Evolutionary conservation across 2,797 vertebrate genomes (phyloP), one percentile per base, ranked within the genome.

Genomic region (Gymnocypris eckloni): DNA sequence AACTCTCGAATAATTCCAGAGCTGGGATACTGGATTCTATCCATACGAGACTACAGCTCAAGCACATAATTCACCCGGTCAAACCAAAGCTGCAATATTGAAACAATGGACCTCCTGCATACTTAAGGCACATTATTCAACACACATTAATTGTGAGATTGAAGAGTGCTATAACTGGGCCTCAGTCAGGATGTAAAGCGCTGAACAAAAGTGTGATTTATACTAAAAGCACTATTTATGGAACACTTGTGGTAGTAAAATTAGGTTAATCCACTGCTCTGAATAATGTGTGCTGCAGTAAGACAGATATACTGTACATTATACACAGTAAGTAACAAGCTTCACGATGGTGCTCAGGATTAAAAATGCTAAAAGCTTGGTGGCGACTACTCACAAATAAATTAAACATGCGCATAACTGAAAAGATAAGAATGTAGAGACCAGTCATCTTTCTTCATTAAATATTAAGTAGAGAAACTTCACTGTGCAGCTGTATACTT

Each of bases 61-160:
- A 89, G 88, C 84, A 85, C 69, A 0, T 83, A 88, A 91, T 94
- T 92, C 89, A 90, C 92, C 87, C 90, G 73, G 83, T 83, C 77
- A 84, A 77, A 59, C 41, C 85, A 79, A 89, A 90, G 89, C 91
- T 86, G 89, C 90, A 90, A 90, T 93, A 92, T 89, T 92, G 87
- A 93, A 94, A 93, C 91, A 82, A 92, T 92, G 87, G 86, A 90
- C 92, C 90, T 93, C 92, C 92, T 91, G 90, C 89, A 92, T 87
- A 90, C 89, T 92, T 92, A 89, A 91, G 91, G 90, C 75, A 88
- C 86, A 92, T 94, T 92, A 93, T 92, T 93, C 89, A 88, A 90
- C 50, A 1, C 54, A 81, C 90, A 91, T 92, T 93, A 87, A 92
- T 92, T 90, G 90, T 88, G 89, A 92, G 90, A 92, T 91, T 89